phyloP scores from a whole-genome alignment of 2,797 vertebrate species.

The Xenops minutus region DNA sequence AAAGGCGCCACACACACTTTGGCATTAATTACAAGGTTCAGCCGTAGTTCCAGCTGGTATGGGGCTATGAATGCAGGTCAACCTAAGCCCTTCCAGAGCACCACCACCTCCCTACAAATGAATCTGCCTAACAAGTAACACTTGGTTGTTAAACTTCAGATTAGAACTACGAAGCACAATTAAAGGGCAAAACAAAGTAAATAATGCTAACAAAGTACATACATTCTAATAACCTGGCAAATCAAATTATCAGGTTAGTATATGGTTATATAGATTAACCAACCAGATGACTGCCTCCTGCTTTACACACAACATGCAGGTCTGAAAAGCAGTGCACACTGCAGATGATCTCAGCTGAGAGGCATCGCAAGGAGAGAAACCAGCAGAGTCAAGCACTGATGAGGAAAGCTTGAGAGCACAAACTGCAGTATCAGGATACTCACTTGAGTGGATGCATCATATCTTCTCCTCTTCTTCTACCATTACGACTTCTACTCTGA shows the following conservation, averaged over 20 bases:
- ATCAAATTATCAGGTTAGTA: not conserved
- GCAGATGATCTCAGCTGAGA: not conserved
- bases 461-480: constrained; percentile 94
- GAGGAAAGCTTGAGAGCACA: not conserved
- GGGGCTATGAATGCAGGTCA: not conserved
- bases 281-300: not conserved
- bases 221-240: not conserved
- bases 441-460: constrained; percentile 99
- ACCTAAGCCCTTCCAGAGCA: not conserved
- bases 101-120: not conserved
- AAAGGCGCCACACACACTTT: not conserved
- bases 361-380: not conserved
- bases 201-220: not conserved
- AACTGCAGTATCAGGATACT: constrained; percentile 39
- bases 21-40: not conserved
- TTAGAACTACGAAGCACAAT: not conserved
- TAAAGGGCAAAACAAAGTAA: not conserved
- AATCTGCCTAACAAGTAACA: not conserved
- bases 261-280: not conserved
- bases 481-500: constrained; percentile 90
- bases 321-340: not conserved
- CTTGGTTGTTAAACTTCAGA: not conserved
- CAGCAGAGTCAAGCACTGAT: not conserved
- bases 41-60: not conserved
- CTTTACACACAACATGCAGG: not conserved